Conservation (phyloP, 2,113 vertebrate species). For the Mormoops blainvillei region DNA sequence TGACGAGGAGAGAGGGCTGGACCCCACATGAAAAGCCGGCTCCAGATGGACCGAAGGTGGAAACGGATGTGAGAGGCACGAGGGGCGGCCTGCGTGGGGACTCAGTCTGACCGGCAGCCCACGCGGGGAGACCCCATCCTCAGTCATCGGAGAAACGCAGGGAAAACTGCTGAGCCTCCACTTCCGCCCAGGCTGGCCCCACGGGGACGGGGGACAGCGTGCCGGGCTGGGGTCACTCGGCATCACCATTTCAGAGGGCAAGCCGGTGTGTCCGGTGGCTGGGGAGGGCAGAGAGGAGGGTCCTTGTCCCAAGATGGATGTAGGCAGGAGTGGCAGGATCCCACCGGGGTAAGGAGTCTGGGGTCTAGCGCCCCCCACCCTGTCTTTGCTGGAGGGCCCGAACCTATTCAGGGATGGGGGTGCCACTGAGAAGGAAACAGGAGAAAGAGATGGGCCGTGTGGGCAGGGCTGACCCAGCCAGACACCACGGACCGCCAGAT, state of each 20-base stretch:
- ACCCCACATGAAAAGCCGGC: neutral
- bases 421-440: neutral
- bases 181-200: neutral
- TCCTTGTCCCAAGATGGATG: accelerated
- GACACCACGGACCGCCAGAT: neutral
- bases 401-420: too few relatives aligned
- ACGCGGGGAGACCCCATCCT: neutral
- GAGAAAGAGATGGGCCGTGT: neutral
- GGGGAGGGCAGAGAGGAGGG: neutral
- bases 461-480: neutral
- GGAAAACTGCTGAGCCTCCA: neutral
- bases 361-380: neutral
- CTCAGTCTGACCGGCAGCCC: accelerated
- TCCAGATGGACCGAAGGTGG: accelerated
- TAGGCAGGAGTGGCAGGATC: accelerated
- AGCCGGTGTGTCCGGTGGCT: neutral
- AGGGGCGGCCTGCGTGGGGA: neutral
- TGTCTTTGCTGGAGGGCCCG: too few relatives aligned
- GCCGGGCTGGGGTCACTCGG: neutral
- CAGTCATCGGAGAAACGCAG: neutral
- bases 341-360: neutral
- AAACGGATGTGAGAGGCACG: accelerated
- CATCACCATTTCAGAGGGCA: neutral
- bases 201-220: neutral
- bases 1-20: neutral